Base-by-base conservation (phyloP, 2,797 vertebrate species). In the Darevskia mixta region DNA sequence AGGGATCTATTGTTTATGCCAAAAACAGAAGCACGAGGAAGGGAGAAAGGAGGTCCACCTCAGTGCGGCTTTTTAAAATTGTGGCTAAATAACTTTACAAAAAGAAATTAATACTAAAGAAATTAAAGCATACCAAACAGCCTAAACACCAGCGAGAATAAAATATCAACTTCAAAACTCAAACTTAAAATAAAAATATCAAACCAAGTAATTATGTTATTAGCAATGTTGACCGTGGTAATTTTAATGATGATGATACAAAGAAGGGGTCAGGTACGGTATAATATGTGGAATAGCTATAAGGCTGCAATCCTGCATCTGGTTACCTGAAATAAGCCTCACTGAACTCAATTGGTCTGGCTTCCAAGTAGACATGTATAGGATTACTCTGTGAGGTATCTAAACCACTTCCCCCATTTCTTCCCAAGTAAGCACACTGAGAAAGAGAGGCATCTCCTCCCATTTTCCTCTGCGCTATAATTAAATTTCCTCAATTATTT, bases 401-500 rank as follows among this genome's bases (percentile, higher is more conserved):
- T 45, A 76, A 61, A 49, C 15, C 35, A 32, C 4, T 43, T 45
- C 41, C 29, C 32, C 43, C 32, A 27, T 49, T 86, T 72, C 67
- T 72, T 73, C 27, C 32, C 17, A 61, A 55, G 17, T 43, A 10
- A 80, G 45, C 9, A 71, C 66, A 58, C 23, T 79, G 82, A 35
- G 58, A 81, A 32, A 82, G 45, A 76, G 29, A 64, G 1, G 43
- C 8, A n/a, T 71, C 55, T 20, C 58, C 15, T 38, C n/a, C 18
- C 18, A 76, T 67, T 49, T 15, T 82, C 11, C 23, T 82, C 43
- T 61, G 17, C 27, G 78, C 38, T 32, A 32, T 27, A 27, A 43
- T 61, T 72, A 84, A 41, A 61, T 88, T 58, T 71, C 23, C 73
- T 87, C 64, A 29, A 71, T 71, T 61, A 83, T 78, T 78, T 83